Evolutionary conservation across 2,113 vertebrate genomes (phyloP), one percentile per base, ranked within the genome.

Genomic region (Aplodontia rufa): DNA sequence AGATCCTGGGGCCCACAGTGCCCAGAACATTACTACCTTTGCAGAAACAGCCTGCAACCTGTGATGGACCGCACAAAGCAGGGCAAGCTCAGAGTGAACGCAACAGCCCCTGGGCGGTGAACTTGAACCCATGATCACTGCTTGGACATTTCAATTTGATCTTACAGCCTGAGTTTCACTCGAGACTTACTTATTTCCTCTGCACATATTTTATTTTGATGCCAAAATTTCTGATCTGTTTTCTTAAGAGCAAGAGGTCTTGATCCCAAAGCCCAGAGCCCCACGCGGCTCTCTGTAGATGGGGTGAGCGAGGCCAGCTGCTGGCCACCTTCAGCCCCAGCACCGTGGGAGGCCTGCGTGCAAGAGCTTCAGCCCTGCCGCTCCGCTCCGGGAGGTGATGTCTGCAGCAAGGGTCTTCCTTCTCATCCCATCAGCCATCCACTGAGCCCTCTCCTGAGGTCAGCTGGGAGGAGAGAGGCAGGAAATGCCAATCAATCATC

Each of bases 401-500:
- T 87, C 81, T 0, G 80, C 71, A 71, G 95, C 30, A 1, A 81
- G 94, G 78, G 80, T 91, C 92, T 93, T 97, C 90, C 20, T 2
- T 83, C 90, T 79, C 58, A 55, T 91, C 95, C 83, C 58, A 1
- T 26, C 74, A 40, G 35, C 93, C 78, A 42, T 47, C 60, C 62
- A 60, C 26, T 1, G 30, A 82, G 60, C 84, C 80, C 82, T 51
- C n/a, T 55, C 16, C 2, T 80, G 91, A 91, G 95, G 88, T 89
- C 58, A 86, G 85, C 45, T 79, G 76, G 87, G 86, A 58, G 60
- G 94, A 19, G 76, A 22, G 58, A 32, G 82, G 71, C 69, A 83
- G 97, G 96, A 97, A 97, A 91, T 95, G 96, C 95, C 96, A 96
- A 49, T 97, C 96, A 97, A 60, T 20, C 72, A 74, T 74, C 95